phyloP scores from a whole-genome alignment of 2,113 vertebrate genomes.

The Upupa epops region DNA sequence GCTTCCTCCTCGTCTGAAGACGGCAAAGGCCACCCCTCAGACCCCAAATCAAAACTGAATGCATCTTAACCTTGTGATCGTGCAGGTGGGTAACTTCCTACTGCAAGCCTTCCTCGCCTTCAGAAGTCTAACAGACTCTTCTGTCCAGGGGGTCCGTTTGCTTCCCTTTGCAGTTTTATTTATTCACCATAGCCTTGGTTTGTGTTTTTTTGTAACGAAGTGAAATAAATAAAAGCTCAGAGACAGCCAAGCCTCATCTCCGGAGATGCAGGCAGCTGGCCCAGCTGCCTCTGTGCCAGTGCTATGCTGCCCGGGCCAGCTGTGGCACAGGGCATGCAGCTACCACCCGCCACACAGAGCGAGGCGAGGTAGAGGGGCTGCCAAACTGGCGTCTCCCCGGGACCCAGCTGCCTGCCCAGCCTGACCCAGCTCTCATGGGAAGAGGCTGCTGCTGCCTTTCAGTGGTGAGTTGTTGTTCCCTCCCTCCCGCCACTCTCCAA shows the following conservation, averaged over 20 bases:
- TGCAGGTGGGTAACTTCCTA: neutral
- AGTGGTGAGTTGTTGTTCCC: neutral
- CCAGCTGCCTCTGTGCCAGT: neutral
- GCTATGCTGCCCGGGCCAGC: neutral
- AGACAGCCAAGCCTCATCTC: constrained; percentile 2
- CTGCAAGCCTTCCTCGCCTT: neutral
- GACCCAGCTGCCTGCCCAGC: rapidly evolving
- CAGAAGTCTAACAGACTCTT: neutral
- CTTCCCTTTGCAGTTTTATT: neutral
- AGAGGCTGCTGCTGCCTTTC: neutral
- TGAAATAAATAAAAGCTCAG: constrained; percentile 13
- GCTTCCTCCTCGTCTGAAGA: neutral
- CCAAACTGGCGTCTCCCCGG: rapidly evolving
- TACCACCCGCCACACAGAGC: neutral
- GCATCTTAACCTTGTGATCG: neutral
- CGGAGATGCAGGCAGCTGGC: constrained; percentile 45
- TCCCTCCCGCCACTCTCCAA: neutral
- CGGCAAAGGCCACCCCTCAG: neutral
- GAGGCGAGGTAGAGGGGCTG: neutral
- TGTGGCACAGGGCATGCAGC: neutral
- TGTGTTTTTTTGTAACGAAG: neutral
- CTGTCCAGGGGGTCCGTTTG: rapidly evolving
- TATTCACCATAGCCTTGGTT: neutral
- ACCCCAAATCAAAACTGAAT: neutral
- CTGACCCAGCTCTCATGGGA: neutral